Evolutionary conservation across 2,888 invertebrate species (phyloP).

Genomic region (Caenorhabditis parvicauda): DNA sequence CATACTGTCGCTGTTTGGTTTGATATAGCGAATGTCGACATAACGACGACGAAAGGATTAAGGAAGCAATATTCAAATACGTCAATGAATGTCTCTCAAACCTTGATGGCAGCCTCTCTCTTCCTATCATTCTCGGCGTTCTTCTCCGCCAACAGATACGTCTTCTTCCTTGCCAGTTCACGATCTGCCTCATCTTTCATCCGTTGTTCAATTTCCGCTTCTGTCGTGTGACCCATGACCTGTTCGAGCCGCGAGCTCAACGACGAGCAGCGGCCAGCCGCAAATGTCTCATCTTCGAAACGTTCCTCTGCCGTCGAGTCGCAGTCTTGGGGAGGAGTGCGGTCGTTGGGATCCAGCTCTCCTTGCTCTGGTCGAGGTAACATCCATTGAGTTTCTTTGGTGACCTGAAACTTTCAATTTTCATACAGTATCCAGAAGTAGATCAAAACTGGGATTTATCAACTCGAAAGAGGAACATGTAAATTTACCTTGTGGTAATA

Average conservation of each 20-base stretch:
- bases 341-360: conserved; percentile 12
- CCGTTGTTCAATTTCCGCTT: neutral
- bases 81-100: too few relatives aligned
- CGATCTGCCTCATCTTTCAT: neutral
- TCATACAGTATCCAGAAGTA: neutral
- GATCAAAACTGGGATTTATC: neutral
- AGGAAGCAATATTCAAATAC: too few relatives aligned
- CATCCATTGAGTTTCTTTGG: conserved; percentile 27
- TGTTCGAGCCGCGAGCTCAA: neutral
- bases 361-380: conserved; percentile 20
- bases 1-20: too few relatives aligned
- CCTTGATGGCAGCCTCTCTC: neutral
- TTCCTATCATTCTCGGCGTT: neutral
- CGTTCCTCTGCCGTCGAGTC: neutral
- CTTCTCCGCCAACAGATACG: neutral
- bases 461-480: neutral
- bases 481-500: conserved; percentile 73
- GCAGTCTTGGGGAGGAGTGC: conserved; percentile 16
- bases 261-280: neutral
- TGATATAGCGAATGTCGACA: too few relatives aligned
- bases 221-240: neutral
- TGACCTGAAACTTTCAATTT: conserved; percentile 1
- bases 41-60: too few relatives aligned
- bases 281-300: too few relatives aligned
- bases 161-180: neutral